A percentile compares a stretch with the other conserved stretches of the same genome.
These are phyloP conservation scores for Varroa destructor DNA, from an alignment of 1,140 invertebrate species.

Conservation along the genomic window DNA sequence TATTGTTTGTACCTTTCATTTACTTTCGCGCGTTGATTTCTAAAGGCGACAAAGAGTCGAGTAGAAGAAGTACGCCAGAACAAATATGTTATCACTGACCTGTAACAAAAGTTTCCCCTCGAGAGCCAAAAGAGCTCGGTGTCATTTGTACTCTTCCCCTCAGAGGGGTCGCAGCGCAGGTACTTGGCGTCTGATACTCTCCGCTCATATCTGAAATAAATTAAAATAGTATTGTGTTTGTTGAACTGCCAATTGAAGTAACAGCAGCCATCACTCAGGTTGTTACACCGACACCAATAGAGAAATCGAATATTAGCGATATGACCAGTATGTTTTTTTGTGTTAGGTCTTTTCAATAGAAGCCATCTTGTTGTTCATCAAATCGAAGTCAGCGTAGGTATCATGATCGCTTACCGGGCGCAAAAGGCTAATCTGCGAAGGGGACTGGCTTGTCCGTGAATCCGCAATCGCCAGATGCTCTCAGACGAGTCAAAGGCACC, in stretches of 20 bases:
- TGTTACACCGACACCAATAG: too few species aligned
- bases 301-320: too few species aligned
- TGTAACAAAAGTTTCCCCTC: constrained; percentile 26
- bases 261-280: too few species aligned
- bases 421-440: background rate
- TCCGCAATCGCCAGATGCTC: constrained; percentile 3
- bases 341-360: too few species aligned
- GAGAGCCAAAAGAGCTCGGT: constrained; percentile 28
- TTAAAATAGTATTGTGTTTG: background rate
- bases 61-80: too few species aligned
- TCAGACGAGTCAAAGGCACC: constrained; percentile 13
- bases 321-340: too few species aligned
- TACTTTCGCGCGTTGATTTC: too few species aligned
- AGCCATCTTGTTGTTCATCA: too few species aligned
- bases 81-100: background rate
- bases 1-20: too few species aligned
- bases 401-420: background rate
- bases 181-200: constrained; percentile 22
- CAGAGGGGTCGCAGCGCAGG: constrained; percentile 24
- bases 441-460: background rate
- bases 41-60: too few species aligned
- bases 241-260: background rate
- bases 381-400: too few species aligned
- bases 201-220: constrained; percentile 18
- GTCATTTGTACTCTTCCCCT: constrained; percentile 26